Evolutionary conservation across 2,113 vertebrate genomes (phyloP).

Genomic region (Rynchops niger): DNA sequence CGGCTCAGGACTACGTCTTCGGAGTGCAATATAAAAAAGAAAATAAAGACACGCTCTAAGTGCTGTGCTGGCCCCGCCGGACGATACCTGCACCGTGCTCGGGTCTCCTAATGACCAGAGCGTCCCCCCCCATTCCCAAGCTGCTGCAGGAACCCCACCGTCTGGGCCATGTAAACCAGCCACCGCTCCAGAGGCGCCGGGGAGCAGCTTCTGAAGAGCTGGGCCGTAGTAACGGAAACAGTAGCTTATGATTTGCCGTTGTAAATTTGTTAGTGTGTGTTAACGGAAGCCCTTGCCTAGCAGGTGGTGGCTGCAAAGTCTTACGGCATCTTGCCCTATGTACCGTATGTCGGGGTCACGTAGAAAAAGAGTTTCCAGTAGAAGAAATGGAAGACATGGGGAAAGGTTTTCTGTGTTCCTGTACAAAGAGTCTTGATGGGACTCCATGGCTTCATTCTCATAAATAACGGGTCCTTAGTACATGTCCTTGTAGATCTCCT

Average conservation of each 20-base stretch:
- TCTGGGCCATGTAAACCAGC: neutral
- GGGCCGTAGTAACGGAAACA: neutral
- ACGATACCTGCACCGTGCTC: neutral
- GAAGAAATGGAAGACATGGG: slow-evolving; percentile 63
- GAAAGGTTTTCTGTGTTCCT: slow-evolving; percentile 27
- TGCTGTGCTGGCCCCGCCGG: neutral
- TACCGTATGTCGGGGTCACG: neutral
- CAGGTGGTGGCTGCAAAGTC: neutral
- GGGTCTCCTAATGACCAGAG: neutral
- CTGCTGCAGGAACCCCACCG: neutral
- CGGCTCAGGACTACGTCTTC: neutral
- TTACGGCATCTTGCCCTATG: neutral
- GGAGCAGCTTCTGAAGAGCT: neutral
- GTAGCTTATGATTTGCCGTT: neutral
- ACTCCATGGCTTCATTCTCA: slow-evolving; percentile 70
- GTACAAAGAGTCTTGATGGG: slow-evolving; percentile 45
- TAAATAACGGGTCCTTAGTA: slow-evolving; percentile 81
- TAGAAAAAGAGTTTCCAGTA: slow-evolving; percentile 55
- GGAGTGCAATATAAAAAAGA: slow-evolving; percentile 40
- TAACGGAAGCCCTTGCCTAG: neutral
- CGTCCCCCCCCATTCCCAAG: neutral
- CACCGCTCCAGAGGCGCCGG: rapidly evolving
- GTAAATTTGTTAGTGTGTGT: slow-evolving; percentile 36
- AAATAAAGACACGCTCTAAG: neutral
- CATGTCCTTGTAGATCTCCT: slow-evolving; percentile 99